phyloP scores from a whole-genome alignment of 2,113 vertebrate genomes.

The Stercorarius parasiticus region DNA sequence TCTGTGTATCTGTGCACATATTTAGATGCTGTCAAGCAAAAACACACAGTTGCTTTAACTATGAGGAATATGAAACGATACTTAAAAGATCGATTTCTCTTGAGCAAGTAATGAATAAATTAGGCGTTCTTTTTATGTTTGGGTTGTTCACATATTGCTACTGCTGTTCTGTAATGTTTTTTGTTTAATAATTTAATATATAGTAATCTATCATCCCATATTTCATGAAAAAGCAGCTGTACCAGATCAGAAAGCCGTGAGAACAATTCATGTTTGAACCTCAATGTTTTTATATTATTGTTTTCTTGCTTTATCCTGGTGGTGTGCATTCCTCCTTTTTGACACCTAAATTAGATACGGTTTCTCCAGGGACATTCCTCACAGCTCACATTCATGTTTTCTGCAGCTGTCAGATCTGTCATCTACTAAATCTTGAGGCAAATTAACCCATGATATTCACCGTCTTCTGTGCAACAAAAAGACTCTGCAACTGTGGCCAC shows the following conservation, averaged over 20 bases:
- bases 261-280: not conserved
- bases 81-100: not conserved
- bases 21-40: not conserved
- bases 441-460: not conserved
- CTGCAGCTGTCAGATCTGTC: conserved; percentile 3
- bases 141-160: not conserved
- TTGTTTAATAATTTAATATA: not conserved
- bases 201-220: not conserved
- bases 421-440: not conserved
- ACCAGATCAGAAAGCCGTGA: not conserved
- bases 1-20: not conserved
- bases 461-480: not conserved
- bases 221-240: not conserved
- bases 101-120: not conserved
- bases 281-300: not conserved
- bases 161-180: not conserved
- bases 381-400: not conserved
- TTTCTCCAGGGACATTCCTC: conserved; percentile 17
- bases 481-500: not conserved
- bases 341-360: conserved; percentile 3
- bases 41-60: not conserved
- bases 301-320: not conserved
- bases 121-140: not conserved
- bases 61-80: not conserved
- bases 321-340: not conserved